phyloP scores from a whole-genome alignment of 2,797 vertebrate species.

The Chrysocyon brachyurus region DNA sequence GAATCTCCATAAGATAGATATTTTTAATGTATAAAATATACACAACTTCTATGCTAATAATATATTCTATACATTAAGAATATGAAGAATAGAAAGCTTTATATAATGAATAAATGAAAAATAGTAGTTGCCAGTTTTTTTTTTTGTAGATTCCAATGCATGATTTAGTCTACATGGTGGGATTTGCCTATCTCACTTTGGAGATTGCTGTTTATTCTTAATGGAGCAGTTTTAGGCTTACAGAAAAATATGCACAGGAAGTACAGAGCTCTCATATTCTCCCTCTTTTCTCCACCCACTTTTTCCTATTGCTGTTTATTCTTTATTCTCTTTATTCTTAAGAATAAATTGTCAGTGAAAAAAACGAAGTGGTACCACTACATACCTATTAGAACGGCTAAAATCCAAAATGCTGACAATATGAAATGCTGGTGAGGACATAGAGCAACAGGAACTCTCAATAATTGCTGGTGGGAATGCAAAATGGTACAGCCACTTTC shows the following conservation, averaged over 20 bases:
- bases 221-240: conserved; percentile 24
- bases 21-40: conserved; percentile 8
- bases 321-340: too few relatives aligned
- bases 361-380: not conserved
- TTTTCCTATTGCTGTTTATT: not conserved
- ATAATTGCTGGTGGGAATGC: not conserved
- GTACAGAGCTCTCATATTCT: not conserved
- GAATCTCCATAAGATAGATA: not conserved
- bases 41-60: not conserved
- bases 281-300: not conserved
- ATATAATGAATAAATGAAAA: not conserved
- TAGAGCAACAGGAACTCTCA: not conserved
- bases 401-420: not conserved
- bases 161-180: not conserved
- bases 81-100: not conserved
- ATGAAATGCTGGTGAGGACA: not conserved
- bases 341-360: not conserved
- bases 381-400: not conserved
- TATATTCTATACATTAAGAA: not conserved
- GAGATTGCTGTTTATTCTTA: not conserved
- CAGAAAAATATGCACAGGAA: not conserved
- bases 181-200: not conserved
- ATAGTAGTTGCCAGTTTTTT: not conserved
- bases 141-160: not conserved
- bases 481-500: not conserved